Evolutionary conservation across 2,888 invertebrate genomes (phyloP).

Genomic region (Zhuqinia jingwanae): DNA sequence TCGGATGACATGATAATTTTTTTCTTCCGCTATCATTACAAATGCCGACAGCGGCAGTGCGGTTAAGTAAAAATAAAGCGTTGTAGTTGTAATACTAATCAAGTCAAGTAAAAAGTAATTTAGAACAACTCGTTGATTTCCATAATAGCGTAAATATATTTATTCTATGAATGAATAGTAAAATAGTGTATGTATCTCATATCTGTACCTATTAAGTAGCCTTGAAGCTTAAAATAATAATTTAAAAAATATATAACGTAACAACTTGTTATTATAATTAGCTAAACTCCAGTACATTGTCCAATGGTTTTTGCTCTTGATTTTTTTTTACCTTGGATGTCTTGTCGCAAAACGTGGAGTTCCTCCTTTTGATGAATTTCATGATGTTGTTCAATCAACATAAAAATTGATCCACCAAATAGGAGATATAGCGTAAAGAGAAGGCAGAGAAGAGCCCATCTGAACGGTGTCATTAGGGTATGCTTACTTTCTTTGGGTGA

Average conservation of each 20-base stretch:
- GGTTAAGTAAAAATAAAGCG: no score
- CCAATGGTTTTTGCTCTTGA: no score
- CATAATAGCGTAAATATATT: neutral
- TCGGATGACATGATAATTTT: no score
- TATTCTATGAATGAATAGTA: neutral
- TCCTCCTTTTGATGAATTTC: conserved; percentile 77
- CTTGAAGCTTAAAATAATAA: no score
- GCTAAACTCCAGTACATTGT: neutral
- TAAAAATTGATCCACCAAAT: conserved; percentile 77
- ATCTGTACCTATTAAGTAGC: neutral
- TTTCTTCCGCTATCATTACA: no score
- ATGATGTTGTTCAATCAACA: conserved; percentile 77
- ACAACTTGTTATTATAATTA: no score
- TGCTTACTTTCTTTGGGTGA: no score
- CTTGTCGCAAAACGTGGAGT: conserved; percentile 74
- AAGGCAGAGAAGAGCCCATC: conserved; percentile 76
- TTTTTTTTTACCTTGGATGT: conserved; percentile 76
- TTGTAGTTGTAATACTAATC: no score
- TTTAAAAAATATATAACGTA: no score
- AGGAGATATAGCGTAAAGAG: conserved; percentile 76
- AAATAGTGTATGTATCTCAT: neutral
- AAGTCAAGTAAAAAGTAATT: no score
- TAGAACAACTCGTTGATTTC: neutral
- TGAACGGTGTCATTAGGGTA: conserved; percentile 75
- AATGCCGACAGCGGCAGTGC: no score